A percentile compares a stretch with the other conserved stretches of the same genome.
These are phyloP conservation scores for Melipona bicolor DNA, from an alignment of 2,888 invertebrate genomes.

Conservation along the genomic window DNA sequence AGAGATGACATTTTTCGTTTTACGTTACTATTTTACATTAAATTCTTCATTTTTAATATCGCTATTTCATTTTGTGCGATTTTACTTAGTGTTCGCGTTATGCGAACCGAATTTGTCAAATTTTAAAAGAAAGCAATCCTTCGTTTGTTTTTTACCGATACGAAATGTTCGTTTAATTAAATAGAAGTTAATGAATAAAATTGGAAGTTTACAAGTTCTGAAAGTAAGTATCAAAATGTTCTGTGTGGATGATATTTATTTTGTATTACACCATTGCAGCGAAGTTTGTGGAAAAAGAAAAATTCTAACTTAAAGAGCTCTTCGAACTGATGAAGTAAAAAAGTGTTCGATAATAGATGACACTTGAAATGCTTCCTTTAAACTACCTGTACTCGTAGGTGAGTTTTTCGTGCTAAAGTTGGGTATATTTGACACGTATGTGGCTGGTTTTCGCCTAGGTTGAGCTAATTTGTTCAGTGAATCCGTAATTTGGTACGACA, in stretches of 20 bases:
- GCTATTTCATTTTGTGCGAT: not conserved
- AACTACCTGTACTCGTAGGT: conserved; percentile 28
- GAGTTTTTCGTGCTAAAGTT: conserved; percentile 3
- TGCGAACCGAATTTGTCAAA: not conserved
- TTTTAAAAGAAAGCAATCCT: not conserved
- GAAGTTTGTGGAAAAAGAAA: not conserved
- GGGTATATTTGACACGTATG: conserved; percentile 3
- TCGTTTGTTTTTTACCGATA: conserved; percentile 24
- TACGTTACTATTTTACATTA: not conserved
- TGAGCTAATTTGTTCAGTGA: conserved; percentile 66
- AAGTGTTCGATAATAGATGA: not conserved
- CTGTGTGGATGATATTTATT: conserved; percentile 12
- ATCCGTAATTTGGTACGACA: conserved; percentile 67
- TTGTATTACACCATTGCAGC: not conserved
- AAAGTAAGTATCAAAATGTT: not conserved
- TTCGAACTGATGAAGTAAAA: not conserved
- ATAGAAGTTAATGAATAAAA: not conserved
- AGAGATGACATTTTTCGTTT: not conserved
- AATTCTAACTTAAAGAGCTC: not conserved
- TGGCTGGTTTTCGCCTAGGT: conserved; percentile 50
- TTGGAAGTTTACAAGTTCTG: too few species aligned
- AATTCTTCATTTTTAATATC: not conserved
- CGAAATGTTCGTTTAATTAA: not conserved
- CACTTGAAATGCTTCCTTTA: not conserved
- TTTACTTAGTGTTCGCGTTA: not conserved